phyloP scores from a whole-genome alignment of 2,797 vertebrate genomes.

The Pipistrellus kuhlii region DNA sequence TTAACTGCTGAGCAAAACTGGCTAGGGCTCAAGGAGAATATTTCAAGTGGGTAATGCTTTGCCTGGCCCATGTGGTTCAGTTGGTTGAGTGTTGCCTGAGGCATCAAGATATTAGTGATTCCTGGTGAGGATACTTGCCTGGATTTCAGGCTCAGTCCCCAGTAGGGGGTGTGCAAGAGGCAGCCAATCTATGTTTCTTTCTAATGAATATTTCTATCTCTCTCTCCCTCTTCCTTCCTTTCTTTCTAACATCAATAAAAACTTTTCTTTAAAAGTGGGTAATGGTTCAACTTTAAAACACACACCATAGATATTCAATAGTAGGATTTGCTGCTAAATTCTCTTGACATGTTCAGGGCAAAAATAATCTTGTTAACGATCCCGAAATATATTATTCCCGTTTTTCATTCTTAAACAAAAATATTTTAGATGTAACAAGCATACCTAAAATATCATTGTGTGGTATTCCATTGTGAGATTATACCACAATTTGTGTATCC shows the following conservation, averaged over 20 bases:
- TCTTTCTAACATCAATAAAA: no score
- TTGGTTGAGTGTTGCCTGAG: neutral
- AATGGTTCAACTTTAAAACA: neutral
- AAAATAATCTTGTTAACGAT: slow-evolving; percentile 55
- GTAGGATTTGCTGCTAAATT: slow-evolving; percentile 29
- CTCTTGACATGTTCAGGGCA: neutral
- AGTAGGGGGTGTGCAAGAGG: no score
- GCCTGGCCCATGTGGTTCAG: neutral
- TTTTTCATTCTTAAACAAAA: slow-evolving; percentile 37
- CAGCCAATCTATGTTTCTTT: no score
- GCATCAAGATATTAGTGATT: no score
- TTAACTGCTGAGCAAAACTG: neutral
- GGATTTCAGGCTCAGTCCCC: no score
- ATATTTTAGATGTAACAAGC: neutral
- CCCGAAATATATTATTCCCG: neutral
- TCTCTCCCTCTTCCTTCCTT: no score
- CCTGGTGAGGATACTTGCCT: no score
- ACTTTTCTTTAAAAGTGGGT: no score
- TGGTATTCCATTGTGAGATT: neutral
- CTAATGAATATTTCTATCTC: no score
- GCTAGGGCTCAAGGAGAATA: neutral
- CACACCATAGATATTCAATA: neutral
- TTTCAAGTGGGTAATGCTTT: neutral
- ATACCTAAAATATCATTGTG: neutral
- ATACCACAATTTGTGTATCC: neutral